Conservation (phyloP, 2,113 vertebrate species). For the Dasyornis broadbenti region DNA sequence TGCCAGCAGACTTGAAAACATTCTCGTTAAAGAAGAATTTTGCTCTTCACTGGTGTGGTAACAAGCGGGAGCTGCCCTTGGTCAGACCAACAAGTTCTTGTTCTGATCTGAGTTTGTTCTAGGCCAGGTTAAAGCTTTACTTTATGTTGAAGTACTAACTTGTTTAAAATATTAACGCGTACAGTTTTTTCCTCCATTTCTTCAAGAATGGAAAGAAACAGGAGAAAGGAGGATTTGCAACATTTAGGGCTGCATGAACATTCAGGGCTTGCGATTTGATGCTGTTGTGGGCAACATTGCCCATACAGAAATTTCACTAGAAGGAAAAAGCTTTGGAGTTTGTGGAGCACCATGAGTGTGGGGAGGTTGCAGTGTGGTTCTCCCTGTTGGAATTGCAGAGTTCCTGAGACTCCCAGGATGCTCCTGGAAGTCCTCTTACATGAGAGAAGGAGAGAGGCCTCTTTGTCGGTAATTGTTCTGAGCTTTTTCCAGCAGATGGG, state of each 20-base stretch:
- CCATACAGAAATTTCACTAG: background rate
- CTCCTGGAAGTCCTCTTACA: background rate
- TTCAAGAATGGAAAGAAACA: background rate
- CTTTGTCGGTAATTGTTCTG: background rate
- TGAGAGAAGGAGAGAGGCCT: background rate
- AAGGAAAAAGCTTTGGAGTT: background rate
- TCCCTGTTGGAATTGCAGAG: background rate
- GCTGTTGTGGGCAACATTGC: background rate
- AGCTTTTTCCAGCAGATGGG: background rate
- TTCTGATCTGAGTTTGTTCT: background rate
- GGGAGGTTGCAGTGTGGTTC: background rate
- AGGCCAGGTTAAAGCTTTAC: background rate
- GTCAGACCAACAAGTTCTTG: background rate
- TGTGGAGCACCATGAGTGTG: background rate
- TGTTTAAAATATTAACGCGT: background rate
- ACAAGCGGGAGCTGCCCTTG: background rate
- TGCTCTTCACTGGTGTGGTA: background rate
- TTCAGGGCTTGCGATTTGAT: background rate
- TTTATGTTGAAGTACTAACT: background rate
- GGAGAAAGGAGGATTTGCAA: background rate
- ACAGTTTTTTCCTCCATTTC: background rate
- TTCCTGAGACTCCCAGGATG: background rate
- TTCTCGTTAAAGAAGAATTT: background rate
- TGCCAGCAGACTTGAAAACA: background rate
- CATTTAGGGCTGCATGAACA: accelerated